Percentiles rank a stretch among this genome's conserved stretches.
Conservation (phyloP, 2,888 invertebrate genomes). For the Blera fallax region DNA sequence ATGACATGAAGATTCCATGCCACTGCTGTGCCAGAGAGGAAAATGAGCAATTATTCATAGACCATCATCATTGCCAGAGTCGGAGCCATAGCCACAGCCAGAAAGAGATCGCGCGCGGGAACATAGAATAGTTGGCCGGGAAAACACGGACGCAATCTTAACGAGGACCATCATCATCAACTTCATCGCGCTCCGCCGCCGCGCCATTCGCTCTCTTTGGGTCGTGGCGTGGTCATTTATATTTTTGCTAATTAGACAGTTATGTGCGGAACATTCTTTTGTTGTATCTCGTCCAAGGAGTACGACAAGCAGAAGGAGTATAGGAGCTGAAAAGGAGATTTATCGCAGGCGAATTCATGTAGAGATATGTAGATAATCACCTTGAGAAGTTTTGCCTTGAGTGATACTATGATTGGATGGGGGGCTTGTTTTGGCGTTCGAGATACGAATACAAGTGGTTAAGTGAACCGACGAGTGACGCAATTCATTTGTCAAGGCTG, state of each 20-base stretch:
- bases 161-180: conserved; percentile 72
- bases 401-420: conserved; percentile 59
- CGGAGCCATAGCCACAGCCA: too few relatives aligned
- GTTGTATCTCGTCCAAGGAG: conserved; percentile 25
- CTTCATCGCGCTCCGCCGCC: conserved; percentile 27
- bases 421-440: conserved; percentile 14
- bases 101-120: not conserved
- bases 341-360: conserved; percentile 65
- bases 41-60: conserved; percentile 71
- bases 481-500: conserved; percentile 59
- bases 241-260: conserved; percentile 73
- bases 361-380: conserved; percentile 70
- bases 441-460: not conserved
- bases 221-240: conserved; percentile 72
- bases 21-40: conserved; percentile 46
- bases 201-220: conserved; percentile 47
- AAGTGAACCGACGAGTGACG: not conserved
- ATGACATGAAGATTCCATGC: conserved; percentile 70
- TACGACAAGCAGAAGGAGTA: not conserved
- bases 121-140: not conserved
- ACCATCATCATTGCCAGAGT: conserved; percentile 59
- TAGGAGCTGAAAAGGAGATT: conserved; percentile 32
- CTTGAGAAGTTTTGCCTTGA: conserved; percentile 69
- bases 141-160: conserved; percentile 61
- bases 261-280: conserved; percentile 71